A percentile compares a stretch with the other conserved stretches of the same genome.
Evolutionary conservation across 1,140 invertebrate species (phyloP).

Genomic region (Paraescarpia echinospica): DNA sequence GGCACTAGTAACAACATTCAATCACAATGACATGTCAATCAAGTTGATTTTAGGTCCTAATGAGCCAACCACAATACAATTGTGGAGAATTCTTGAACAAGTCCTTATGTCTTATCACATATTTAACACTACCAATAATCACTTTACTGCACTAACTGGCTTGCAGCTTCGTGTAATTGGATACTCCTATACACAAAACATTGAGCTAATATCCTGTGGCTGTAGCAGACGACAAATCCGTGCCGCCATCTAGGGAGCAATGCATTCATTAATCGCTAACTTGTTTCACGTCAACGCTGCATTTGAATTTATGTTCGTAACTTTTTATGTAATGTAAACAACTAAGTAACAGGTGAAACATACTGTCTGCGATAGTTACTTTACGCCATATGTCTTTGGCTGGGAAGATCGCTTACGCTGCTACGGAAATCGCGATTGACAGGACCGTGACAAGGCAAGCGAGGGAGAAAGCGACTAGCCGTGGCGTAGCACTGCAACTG

Average conservation of each 20-base stretch:
- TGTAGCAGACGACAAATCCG: background rate
- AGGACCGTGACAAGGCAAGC: background rate
- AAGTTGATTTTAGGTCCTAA: too few species aligned
- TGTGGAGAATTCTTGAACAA: too few species aligned
- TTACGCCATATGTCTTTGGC: background rate
- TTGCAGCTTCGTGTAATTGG: background rate
- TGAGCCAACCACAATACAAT: too few species aligned
- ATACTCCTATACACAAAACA: background rate
- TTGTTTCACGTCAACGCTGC: background rate
- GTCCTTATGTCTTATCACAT: too few species aligned
- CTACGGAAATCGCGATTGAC: background rate
- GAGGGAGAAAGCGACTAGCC: conserved; percentile 3
- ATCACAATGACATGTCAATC: too few species aligned
- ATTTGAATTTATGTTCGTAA: background rate
- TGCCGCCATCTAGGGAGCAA: background rate
- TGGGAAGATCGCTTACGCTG: background rate
- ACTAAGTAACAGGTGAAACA: background rate
- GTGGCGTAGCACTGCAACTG: background rate
- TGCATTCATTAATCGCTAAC: background rate
- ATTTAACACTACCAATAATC: background rate
- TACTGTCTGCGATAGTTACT: background rate
- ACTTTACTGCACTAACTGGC: background rate
- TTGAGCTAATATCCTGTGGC: background rate
- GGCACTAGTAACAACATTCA: too few species aligned
- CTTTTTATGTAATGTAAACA: background rate